Evolutionary conservation across 2,888 invertebrate species (phyloP), one percentile per base, ranked within the genome.

Genomic region (Anoplius nigerrimus): DNA sequence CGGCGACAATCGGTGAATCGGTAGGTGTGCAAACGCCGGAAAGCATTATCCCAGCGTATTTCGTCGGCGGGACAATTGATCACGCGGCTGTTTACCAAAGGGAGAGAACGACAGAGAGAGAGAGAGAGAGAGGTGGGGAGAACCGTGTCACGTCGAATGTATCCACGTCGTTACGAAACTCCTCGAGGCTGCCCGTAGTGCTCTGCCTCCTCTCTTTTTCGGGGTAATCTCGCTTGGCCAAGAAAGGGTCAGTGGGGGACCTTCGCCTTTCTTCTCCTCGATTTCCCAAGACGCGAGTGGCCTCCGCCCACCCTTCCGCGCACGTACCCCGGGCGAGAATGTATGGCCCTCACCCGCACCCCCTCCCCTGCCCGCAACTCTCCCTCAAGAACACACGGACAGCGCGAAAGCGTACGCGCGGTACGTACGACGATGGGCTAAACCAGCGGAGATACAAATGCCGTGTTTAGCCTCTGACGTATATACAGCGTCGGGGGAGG

Each of bases 201-300:
- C 34, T 11, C 4, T n/a, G 34, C 34, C 34, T 6, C 11, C 34
- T 34, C 56, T 13, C 20, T 59, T 21, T 45, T n/a, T 45, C 56
- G 27, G 16, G 18, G 61, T 62, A 66, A 70, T 70, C 59, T 62
- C 58, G 55, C 54, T 18, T 18, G 43, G 18, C 61, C 45, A 56
- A 57, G 57, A 48, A 48, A 51, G 56, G 62, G 55, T 58, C 61
- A 62, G 58, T 27, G 65, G 42, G 62, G 46, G 27, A 46, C 46
- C 54, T 21, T 61, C 56, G 62, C 58, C 45, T 51, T 55, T 59
- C 63, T 68, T 57, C 61, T 46, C 24, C 46, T 24, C 62, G 73
- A 76, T 72, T 69, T 68, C 52, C 54, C 66, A 62, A 71, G 69
- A 71, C 76, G 68, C 65, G 63, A 70, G 67, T 71, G 61, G 61